A percentile compares a stretch with the other conserved stretches of the same genome.
phyloP scores from a whole-genome alignment of 2,888 invertebrate genomes.

The Dynastes tityus region DNA sequence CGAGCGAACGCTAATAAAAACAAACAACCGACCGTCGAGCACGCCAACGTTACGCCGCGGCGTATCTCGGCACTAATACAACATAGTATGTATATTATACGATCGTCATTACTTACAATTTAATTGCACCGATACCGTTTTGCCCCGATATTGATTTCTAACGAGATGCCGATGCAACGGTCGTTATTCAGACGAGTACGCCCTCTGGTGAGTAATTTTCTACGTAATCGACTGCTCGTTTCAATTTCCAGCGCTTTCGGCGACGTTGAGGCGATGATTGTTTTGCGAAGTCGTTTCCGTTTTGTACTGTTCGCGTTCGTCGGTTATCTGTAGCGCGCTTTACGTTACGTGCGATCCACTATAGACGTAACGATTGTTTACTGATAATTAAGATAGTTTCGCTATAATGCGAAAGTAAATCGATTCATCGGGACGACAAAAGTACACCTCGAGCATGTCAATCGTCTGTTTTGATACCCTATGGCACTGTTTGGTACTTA shows the following conservation, averaged over 20 bases:
- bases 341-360: background rate
- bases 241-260: slow-evolving; percentile 47
- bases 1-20: slow-evolving; percentile 31
- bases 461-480: background rate
- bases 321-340: slow-evolving; percentile 23
- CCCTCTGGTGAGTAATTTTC: slow-evolving; percentile 44
- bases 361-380: slow-evolving; percentile 22
- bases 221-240: slow-evolving; percentile 46
- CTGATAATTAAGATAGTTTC: slow-evolving; percentile 6
- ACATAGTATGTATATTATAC: slow-evolving; percentile 1
- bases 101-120: slow-evolving; percentile 25
- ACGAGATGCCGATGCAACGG: slow-evolving; percentile 33
- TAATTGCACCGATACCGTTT: slow-evolving; percentile 19
- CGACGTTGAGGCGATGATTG: slow-evolving; percentile 42
- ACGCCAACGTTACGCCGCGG: background rate
- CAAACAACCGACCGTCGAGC: slow-evolving; percentile 11
- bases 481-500: too few relatives aligned
- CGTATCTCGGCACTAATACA: background rate
- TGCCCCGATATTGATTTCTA: slow-evolving; percentile 40
- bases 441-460: background rate
- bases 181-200: slow-evolving; percentile 30
- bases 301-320: slow-evolving; percentile 37
- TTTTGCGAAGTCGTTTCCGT: slow-evolving; percentile 34
- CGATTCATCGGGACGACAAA: background rate
- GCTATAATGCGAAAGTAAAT: slow-evolving; percentile 6